Base-by-base conservation (phyloP, 2,888 invertebrate genomes). In the Tachina lurida region DNA sequence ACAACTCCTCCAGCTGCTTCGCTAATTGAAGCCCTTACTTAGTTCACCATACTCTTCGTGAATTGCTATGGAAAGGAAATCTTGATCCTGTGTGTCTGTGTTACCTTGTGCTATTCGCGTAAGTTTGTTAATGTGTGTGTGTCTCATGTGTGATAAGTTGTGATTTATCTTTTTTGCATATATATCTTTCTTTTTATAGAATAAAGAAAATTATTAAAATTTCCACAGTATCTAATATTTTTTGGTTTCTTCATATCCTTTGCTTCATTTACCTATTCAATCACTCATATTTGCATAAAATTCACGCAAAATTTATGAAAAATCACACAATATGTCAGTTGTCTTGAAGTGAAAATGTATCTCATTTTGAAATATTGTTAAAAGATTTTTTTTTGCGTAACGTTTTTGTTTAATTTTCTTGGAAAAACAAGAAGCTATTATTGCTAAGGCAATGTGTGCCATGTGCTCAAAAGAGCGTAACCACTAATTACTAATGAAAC, bases 61-160 rank as follows among this genome's bases (percentile, higher is more conserved):
- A 31, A 31, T 4, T 31, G 2, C 31, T 31, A 4, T 3, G 7
- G 31, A 0, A 5, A 5, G 31, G 7, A 31, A 31, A 31, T 31
- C 31, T 31, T 31, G 31, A 15, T 39, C 52, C 39, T 0, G 60
- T 13, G 3, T 15, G 15, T 15, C 2, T 39, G 10, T 60, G 5
- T 60, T 31, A 7, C 7, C 31, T 39, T n/a, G 31, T 39, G 31
- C 39, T 1, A 4, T 17, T 19, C 4, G 12, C 22, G 49, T 15
- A n/a, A 31, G 31, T 7, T 31, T 49, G 49, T 49, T 15, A 49
- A 49, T 45, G 13, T 58, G n/a, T 22, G 9, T 47, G 10, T 17
- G n/a, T 49, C 15, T 49, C 41, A 62, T 62, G 62, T 63, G 22
- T 43, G 15, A 75, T 43, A 52, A 52, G 43, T 75, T 43, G 43